Percentiles rank a stretch among this genome's conserved stretches.
Conservation (phyloP, 2,797 vertebrate genomes). For the Cyprinodon diabolis region DNA sequence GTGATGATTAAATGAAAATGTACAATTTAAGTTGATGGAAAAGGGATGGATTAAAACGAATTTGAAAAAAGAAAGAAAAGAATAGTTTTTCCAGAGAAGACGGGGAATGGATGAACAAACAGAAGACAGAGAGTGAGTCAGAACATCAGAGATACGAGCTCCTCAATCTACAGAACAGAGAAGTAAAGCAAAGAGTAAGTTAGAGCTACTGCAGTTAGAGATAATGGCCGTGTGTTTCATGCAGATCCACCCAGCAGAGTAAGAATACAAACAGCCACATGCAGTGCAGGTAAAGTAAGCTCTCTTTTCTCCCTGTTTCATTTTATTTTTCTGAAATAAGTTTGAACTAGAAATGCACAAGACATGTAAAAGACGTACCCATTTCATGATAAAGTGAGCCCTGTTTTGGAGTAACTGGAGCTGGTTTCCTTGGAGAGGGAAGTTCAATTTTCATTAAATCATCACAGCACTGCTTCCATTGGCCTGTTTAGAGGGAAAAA, state of each 20-base stretch:
- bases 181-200: constrained; percentile 64
- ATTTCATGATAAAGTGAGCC: constrained; percentile 95
- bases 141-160: constrained; percentile 61
- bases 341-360: not conserved
- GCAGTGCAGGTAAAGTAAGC: constrained; percentile 34
- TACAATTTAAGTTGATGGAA: constrained; percentile 32
- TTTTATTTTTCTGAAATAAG: not conserved
- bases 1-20: constrained; percentile 34
- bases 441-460: constrained; percentile 93
- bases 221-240: constrained; percentile 49
- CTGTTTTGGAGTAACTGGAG: constrained; percentile 86
- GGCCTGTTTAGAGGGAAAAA: constrained; percentile 75
- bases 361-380: constrained; percentile 77
- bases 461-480: constrained; percentile 96
- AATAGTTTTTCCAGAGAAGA: constrained; percentile 40
- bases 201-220: constrained; percentile 44
- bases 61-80: constrained; percentile 36
- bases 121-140: constrained; percentile 71
- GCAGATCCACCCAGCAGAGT: constrained; percentile 37
- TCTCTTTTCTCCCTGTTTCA: constrained; percentile 26
- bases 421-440: constrained; percentile 86
- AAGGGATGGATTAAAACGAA: constrained; percentile 16
- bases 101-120: constrained; percentile 59
- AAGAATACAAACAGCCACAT: constrained; percentile 51
- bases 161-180: constrained; percentile 56